phyloP scores from a whole-genome alignment of 2,113 vertebrate genomes.

The Bothrops jararaca region DNA sequence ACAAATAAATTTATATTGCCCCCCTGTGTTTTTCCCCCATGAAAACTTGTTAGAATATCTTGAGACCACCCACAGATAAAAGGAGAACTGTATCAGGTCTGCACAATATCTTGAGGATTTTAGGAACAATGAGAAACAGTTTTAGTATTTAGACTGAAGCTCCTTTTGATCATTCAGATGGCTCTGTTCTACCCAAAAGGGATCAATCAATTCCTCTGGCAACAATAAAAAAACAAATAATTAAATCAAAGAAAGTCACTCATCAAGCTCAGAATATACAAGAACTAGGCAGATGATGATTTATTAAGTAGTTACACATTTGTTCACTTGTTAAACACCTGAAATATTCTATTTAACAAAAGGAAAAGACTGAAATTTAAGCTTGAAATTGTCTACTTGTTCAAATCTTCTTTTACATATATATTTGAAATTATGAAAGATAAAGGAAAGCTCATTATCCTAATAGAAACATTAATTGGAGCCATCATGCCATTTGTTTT shows the following conservation, averaged over 20 bases:
- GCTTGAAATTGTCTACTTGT: accelerated
- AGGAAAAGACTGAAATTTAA: not conserved
- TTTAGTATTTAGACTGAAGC: constrained; percentile 46
- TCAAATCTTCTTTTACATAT: constrained; percentile 21
- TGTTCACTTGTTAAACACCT: constrained; percentile 26
- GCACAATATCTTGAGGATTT: constrained; percentile 43
- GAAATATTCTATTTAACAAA: constrained; percentile 10
- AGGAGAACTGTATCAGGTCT: not conserved
- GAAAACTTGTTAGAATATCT: not conserved
- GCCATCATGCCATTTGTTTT: constrained; percentile 47
- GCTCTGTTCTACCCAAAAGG: constrained; percentile 50
- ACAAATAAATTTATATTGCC: accelerated
- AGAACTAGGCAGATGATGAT: constrained; percentile 29
- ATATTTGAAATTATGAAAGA: constrained; percentile 48
- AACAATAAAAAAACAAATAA: constrained; percentile 49
- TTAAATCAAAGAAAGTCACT: constrained; percentile 43
- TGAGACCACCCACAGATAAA: constrained; percentile 50
- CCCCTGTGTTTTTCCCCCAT: not conserved
- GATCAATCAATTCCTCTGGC: constrained; percentile 36
- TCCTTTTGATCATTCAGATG: constrained; percentile 53
- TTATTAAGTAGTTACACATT: constrained; percentile 49
- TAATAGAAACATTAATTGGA: constrained; percentile 41
- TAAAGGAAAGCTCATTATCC: constrained; percentile 39
- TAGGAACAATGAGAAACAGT: constrained; percentile 54
- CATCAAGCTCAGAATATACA: constrained; percentile 57